Evolutionary conservation across 1,140 invertebrate species (phyloP), one percentile per base, ranked within the genome.

Genomic region (Centruroides vittatus): DNA sequence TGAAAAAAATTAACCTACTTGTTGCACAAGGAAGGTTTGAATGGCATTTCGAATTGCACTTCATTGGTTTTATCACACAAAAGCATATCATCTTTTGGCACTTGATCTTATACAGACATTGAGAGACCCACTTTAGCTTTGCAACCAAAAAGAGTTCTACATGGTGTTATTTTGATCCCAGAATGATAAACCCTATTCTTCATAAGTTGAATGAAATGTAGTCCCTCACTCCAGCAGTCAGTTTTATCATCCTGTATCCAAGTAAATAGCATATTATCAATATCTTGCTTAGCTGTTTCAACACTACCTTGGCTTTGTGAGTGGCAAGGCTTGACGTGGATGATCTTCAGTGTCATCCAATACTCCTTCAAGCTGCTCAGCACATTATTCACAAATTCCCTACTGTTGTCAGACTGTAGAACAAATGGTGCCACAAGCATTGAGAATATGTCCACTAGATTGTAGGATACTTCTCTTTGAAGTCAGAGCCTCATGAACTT

Each of bases 371-470:
- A 57, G 3, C 36, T 55, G 11, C 8, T 55, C 60, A 58, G 13
- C 41, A 61, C 41, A 61, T 57, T 47, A 55, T 61, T 64, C 3
- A 12, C 49, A 47, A 61, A 64, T 57, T 61, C 48, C 41, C 52
- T 60, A 49, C 35, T 48, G 51, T 56, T 64, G 56, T 75, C 70
- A 65, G 68, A 70, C 57, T 75, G 73, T 23, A 75, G 63, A 47
- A 76, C 73, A 49, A 47, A 47, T 35, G 73, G 73, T 49, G 70
- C 70, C 10, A 72, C 72, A 66, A 74, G 67, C 61, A 70, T 64
- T 35, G 68, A 65, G 68, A 76, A 76, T 59, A 75, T 74, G 53
- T 74, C 70, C 4, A 72, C 35, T 13, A 76, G 57, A 12, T 74
- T 61, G 46, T 66, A 66, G n/a, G 70, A 68, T 34, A 76, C 72